Conservation (phyloP, 2,113 vertebrate species). For the Garra rufa region DNA sequence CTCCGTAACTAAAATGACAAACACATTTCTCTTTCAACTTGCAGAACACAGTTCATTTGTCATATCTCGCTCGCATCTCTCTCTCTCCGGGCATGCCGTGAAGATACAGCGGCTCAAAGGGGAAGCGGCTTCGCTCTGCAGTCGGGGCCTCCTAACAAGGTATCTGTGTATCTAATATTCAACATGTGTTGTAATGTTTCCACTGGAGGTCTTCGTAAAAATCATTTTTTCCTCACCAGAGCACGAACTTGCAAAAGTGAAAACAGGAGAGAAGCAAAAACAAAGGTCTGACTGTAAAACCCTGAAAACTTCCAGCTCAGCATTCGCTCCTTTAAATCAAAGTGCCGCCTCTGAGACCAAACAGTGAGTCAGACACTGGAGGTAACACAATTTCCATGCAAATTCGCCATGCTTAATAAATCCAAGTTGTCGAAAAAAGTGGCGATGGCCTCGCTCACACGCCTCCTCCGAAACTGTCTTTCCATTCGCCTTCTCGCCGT, state of each 20-base stretch:
- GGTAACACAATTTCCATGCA: slow-evolving; percentile 48
- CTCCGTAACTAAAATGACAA: slow-evolving; percentile 65
- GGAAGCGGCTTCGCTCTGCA: slow-evolving; percentile 36
- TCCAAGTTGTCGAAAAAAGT: slow-evolving; percentile 47
- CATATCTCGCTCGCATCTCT: slow-evolving; percentile 60
- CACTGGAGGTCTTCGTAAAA: slow-evolving; percentile 40
- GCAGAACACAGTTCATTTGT: slow-evolving; percentile 64
- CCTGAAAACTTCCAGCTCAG: slow-evolving; percentile 42
- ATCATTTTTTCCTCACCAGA: slow-evolving; percentile 28
- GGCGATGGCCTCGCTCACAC: slow-evolving; percentile 53
- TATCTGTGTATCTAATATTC: slow-evolving; percentile 42
- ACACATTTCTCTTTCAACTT: slow-evolving; percentile 64
- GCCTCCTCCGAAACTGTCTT: slow-evolving; percentile 26
- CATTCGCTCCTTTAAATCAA: slow-evolving; percentile 33
- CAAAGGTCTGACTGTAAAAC: slow-evolving; percentile 7
- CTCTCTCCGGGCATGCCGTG: slow-evolving; percentile 47
- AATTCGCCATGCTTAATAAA: slow-evolving; percentile 62
- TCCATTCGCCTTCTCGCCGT: slow-evolving; percentile 47
- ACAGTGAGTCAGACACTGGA: slow-evolving; percentile 41
- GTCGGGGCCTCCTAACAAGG: slow-evolving; percentile 26
- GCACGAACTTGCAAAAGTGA: slow-evolving; percentile 22
- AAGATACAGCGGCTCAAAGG: slow-evolving; percentile 40
- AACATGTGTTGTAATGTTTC: slow-evolving; percentile 41
- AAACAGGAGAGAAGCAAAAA: slow-evolving; percentile 31
- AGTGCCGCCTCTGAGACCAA: slow-evolving; percentile 43